Base-by-base conservation (phyloP, 92 coral and sea anemone genomes). In the Parazoanthus swiftii region DNA sequence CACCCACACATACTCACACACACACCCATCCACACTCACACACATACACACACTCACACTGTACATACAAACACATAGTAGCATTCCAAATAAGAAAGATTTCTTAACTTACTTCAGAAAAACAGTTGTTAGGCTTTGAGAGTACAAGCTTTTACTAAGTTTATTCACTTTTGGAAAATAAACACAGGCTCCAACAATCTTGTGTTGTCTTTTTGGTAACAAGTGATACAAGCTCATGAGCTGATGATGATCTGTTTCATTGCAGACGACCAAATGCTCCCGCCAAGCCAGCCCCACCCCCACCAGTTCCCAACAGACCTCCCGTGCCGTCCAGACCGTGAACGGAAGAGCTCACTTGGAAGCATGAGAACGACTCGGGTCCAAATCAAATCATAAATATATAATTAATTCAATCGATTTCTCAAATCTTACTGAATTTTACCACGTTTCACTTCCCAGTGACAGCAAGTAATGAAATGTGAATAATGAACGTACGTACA, bases 191-290 rank as follows among this genome's bases (percentile, higher is more conserved):
- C 25, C 8, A 5, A 20, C 70, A 63, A 4, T 63, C 25, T 18
- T 18, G 70, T 63, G n/a, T 63, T 63, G 6, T 63, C 70, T 18
- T 63, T 0, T 21, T 63, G 14, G 3, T 13, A 11, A 11, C 14
- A 48, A 48, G 1, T 9, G 2, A 58, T 58, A 18, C 70, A 18
- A 38, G 21, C 59, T 5, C 16, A 59, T 9, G 44, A 75, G 50
- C 36, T 93, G 37, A 50, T 33, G 33, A 37, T n/a, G 6, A 9
- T 5, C 39, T 50, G 46, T 59, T 44, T 80, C 38, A 36, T 80
- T 92, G 48, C 94, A 97, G 99, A 93, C 90, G 99, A 91, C 99
- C 99, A 73, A 94, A 79, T 63, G 99, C 93, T n/a, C 95, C 98
- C 26, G 90, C 91, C 81, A 94, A 96, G 46, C 98, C 98, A 4